Percentiles rank a stretch among this genome's conserved stretches.
Conservation (phyloP, 2,113 vertebrate species). For the Mola mola region DNA sequence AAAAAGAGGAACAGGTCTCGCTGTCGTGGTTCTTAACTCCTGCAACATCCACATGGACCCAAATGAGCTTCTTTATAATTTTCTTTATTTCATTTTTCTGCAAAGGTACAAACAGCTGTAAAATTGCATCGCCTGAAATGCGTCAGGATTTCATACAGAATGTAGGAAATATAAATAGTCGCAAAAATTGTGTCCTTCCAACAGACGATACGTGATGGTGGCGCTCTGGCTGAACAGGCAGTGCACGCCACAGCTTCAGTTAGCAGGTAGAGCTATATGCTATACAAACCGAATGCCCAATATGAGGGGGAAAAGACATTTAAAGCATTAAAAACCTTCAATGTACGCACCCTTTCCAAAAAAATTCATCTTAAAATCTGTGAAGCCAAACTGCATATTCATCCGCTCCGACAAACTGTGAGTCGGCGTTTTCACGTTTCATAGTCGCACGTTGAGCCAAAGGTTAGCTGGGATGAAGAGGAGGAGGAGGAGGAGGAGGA, state of each 20-base stretch:
- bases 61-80: slow-evolving; percentile 53
- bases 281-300: slow-evolving; percentile 69
- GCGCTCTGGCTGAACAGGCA: slow-evolving; percentile 32
- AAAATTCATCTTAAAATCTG: slow-evolving; percentile 38
- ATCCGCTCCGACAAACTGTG: slow-evolving; percentile 19
- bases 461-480: background rate
- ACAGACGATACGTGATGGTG: slow-evolving; percentile 11
- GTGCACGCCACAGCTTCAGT: slow-evolving; percentile 34
- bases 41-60: background rate
- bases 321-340: slow-evolving; percentile 77
- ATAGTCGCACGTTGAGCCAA: slow-evolving; percentile 3
- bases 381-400: slow-evolving; percentile 44
- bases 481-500: slow-evolving; percentile 2
- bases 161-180: slow-evolving; percentile 83
- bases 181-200: slow-evolving; percentile 68
- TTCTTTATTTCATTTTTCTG: slow-evolving; percentile 76
- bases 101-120: slow-evolving; percentile 82
- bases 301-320: slow-evolving; percentile 35
- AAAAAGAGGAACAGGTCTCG: slow-evolving; percentile 22
- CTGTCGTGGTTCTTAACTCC: background rate
- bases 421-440: background rate
- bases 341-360: slow-evolving; percentile 56
- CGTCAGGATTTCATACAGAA: slow-evolving; percentile 74
- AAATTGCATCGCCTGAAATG: slow-evolving; percentile 79
- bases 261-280: slow-evolving; percentile 33